phyloP scores from a whole-genome alignment of 2,113 vertebrate species.

The Heterocephalus glaber region DNA sequence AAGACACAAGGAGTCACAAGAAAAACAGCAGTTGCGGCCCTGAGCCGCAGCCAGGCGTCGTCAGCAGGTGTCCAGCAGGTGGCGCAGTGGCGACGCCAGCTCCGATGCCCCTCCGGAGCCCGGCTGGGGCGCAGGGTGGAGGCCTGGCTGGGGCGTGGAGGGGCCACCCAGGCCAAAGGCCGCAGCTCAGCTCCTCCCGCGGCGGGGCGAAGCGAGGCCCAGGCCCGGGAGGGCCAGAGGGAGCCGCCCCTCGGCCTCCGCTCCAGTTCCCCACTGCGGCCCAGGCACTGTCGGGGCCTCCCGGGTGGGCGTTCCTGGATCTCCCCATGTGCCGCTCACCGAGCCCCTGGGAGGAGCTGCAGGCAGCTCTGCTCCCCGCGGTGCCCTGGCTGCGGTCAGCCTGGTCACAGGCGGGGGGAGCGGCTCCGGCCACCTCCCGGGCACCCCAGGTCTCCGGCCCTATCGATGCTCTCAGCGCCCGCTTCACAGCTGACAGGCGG shows the following conservation, averaged over 20 bases:
- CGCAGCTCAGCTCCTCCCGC: background rate
- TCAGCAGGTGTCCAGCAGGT: slow-evolving; percentile 88
- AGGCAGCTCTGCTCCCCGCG: background rate
- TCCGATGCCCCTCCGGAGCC: background rate
- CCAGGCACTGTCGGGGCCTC: background rate
- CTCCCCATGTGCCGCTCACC: background rate
- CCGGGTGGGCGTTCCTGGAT: background rate
- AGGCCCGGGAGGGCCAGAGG: background rate
- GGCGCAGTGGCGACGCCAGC: slow-evolving; percentile 78
- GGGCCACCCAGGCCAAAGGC: background rate
- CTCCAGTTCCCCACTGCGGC: too few species aligned
- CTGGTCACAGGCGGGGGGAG: too few species aligned
- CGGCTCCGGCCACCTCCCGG: too few species aligned
- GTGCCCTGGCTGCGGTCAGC: too few species aligned
- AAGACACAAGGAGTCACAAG: background rate
- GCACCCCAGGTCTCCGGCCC: too few species aligned
- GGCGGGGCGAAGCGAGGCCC: rapidly evolving
- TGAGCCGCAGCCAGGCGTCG: background rate
- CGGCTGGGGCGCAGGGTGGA: background rate
- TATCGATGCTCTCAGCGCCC: too few species aligned
- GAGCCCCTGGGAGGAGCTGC: background rate
- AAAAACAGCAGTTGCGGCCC: background rate
- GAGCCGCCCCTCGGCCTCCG: background rate
- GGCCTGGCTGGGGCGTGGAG: background rate
- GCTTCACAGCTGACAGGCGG: too few species aligned